Base-by-base conservation (phyloP, 2,888 invertebrate genomes). In the Sepioteuthis lessoniana region DNA sequence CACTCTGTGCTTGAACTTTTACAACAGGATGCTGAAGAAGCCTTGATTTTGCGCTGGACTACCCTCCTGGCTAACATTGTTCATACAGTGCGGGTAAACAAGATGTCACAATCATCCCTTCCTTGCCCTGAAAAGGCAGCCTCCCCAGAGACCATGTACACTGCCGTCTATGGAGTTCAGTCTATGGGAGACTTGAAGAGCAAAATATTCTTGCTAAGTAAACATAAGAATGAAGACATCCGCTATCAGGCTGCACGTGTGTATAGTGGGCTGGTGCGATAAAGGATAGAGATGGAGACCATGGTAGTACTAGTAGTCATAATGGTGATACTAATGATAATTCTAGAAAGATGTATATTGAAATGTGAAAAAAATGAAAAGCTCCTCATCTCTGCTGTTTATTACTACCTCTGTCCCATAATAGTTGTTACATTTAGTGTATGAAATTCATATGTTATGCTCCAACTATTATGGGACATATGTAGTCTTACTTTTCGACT, bases 71-170 rank as follows among this genome's bases (percentile, higher is more conserved):
- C 97, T 91, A 98, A 98, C 95, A 96, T 98, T 31, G 97, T 97
- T 31, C 96, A 96, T 91, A 97, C 97, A 21, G 97, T 97, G 42
- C 96, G 97, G 37, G 97, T 97, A 93, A 96, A 97, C 91, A 96
- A 97, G 93, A 97, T 97, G 94, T 97, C 97, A 16, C 97, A 97
- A 25, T 96, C 97, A 50, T 97, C 97, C 95, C 97, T 98, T 28
- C 98, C 98, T 35, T 96, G 97, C 0, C 97, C 97, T 95, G 97
- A 97, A 94, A 98, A 97, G 95, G 98, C 98, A 19, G 97, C 98
- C 35, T 97, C 97, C 16, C 97, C 98, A 10, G 98, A 98, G 95
- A 98, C 98, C 47, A 97, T 98, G 97, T 97, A 97, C 95, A 95
- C 96, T 4, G 96, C 96, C 3, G 94, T 97, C 31, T 96, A 96